A percentile compares a stretch with the other conserved stretches of the same genome.
Evolutionary conservation across 2,888 invertebrate species (phyloP).

Genomic region (Strigamia maritima): DNA sequence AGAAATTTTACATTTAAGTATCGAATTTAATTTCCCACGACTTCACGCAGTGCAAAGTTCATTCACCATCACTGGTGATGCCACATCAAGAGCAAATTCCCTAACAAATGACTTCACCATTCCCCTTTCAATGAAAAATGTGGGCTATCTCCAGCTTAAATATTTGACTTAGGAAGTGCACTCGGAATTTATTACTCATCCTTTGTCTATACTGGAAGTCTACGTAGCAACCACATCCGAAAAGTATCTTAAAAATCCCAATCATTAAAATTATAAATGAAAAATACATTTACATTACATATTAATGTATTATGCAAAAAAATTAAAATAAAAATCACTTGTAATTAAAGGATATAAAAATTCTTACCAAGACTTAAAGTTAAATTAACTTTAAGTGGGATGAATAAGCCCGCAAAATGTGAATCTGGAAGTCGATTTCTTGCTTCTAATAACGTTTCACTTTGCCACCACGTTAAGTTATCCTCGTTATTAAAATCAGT

Average conservation of each 20-base stretch:
- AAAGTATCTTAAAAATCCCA: not conserved
- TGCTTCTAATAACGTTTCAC: conserved; percentile 88
- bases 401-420: not conserved
- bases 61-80: not conserved
- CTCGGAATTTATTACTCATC: not conserved
- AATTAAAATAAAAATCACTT: not conserved
- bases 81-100: not conserved
- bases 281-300: not conserved
- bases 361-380: conserved; percentile 75
- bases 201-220: not conserved
- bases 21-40: too few relatives aligned
- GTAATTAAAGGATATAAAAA: not conserved
- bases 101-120: too few relatives aligned
- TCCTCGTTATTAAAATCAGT: conserved; percentile 90
- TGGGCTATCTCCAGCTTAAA: too few relatives aligned
- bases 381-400: conserved; percentile 71
- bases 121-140: too few relatives aligned
- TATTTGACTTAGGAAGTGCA: not conserved
- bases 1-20: too few relatives aligned
- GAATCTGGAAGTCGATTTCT: conserved; percentile 79
- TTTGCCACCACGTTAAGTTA: conserved; percentile 95
- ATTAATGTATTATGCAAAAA: too few relatives aligned
- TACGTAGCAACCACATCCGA: not conserved
- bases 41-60: not conserved
- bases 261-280: not conserved